Evolutionary conservation across 2,888 invertebrate genomes (phyloP).

Genomic region (Shargacucullia verbasci): DNA sequence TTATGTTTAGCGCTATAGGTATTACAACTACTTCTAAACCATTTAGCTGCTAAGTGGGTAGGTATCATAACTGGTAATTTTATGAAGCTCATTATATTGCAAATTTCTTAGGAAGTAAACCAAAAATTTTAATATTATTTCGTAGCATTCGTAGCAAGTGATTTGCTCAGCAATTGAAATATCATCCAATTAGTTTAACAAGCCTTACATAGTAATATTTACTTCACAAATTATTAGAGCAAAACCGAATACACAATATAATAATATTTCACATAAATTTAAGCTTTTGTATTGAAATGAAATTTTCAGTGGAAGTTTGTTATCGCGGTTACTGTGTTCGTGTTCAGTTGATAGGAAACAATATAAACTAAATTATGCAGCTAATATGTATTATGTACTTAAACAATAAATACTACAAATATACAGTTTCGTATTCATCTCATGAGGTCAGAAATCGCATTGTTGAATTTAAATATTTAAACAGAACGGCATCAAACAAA

Average conservation of each 20-base stretch:
- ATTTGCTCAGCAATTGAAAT: conserved; percentile 25
- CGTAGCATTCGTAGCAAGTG: conserved; percentile 19
- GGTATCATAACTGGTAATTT: conserved; percentile 18
- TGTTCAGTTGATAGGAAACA: conserved; percentile 45
- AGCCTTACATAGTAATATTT: conserved; percentile 25
- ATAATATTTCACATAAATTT: conserved; percentile 22
- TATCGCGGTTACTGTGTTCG: conserved; percentile 51
- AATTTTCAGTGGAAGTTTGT: conserved; percentile 37
- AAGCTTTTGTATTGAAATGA: conserved; percentile 37
- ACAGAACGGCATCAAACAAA: conserved; percentile 80
- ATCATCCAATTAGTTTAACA: conserved; percentile 21
- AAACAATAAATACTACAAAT: conserved; percentile 63
- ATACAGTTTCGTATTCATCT: conserved; percentile 79
- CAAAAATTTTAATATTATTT: conserved; percentile 37
- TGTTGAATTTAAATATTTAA: conserved; percentile 80
- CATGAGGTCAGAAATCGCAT: conserved; percentile 77
- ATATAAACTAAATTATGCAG: conserved; percentile 49
- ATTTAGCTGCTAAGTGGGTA: conserved; percentile 35
- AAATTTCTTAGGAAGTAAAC: conserved; percentile 26
- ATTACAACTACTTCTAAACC: conserved; percentile 41
- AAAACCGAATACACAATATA: conserved; percentile 24
- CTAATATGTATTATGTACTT: conserved; percentile 56
- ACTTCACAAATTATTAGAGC: conserved; percentile 28
- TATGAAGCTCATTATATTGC: conserved; percentile 28
- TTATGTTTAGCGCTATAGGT: conserved; percentile 38